These are phyloP conservation scores for Bucorvus abyssinicus DNA, from an alignment of 2,797 vertebrate species.

Conservation along the genomic window DNA sequence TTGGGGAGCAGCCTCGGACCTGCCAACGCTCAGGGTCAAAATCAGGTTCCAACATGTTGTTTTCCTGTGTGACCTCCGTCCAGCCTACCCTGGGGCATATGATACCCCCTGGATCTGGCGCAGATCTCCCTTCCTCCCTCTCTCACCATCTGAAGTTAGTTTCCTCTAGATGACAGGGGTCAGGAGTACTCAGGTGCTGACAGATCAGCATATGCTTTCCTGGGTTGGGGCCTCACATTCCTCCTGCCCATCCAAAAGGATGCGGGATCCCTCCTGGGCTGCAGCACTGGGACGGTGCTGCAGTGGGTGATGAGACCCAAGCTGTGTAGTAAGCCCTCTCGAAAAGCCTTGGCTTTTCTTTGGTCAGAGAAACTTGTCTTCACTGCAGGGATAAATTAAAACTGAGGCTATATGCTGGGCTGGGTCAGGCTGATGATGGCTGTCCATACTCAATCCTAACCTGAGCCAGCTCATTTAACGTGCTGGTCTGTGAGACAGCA, in stretches of 20 bases:
- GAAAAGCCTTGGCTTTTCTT: accelerated
- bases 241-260: background rate
- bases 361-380: background rate
- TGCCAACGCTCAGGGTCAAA: too few species aligned
- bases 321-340: background rate
- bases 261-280: background rate
- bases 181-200: background rate
- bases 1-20: background rate
- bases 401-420: background rate
- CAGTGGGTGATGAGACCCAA: accelerated
- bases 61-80: background rate
- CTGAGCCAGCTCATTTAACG: background rate
- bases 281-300: background rate
- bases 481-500: background rate
- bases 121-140: background rate
- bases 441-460: background rate
- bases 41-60: background rate
- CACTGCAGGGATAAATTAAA: background rate
- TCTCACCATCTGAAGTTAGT: constrained; percentile 23
- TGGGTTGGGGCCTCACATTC: background rate
- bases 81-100: accelerated
- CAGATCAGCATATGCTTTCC: background rate
- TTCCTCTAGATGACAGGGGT: constrained; percentile 3
- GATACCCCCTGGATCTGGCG: accelerated
- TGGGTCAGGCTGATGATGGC: background rate